Percentiles rank a stretch among this genome's conserved stretches.
Evolutionary conservation across 1,140 invertebrate species (phyloP).

Genomic region (Chlorops oryzae): DNA sequence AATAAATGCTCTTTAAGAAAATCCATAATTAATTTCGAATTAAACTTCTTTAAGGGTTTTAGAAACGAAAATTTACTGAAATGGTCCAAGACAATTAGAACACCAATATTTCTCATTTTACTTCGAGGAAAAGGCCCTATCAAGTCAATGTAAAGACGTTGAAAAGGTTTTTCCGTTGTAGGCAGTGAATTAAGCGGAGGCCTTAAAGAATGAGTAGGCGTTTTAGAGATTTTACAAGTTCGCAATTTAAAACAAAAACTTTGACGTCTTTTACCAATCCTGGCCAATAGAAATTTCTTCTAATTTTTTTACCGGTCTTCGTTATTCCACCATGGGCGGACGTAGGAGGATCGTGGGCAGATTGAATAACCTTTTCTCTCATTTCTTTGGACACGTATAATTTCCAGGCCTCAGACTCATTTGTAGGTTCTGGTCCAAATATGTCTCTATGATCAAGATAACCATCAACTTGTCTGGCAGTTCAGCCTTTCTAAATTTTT

Average conservation of each 20-base stretch:
- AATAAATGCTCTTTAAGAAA: constrained; percentile 2
- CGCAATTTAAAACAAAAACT: constrained; percentile 1
- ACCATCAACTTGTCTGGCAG: constrained; percentile 9
- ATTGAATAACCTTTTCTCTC: neutral
- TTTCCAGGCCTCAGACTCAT: too few relatives aligned
- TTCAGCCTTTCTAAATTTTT: constrained; percentile 7
- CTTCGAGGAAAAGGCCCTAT: neutral
- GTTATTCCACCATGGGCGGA: too few relatives aligned
- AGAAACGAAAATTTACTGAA: too few relatives aligned
- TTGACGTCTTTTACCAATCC: constrained; percentile 10
- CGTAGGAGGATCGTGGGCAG: constrained; percentile 11
- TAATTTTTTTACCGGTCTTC: too few relatives aligned
- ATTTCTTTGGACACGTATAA: neutral
- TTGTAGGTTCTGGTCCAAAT: constrained; percentile 13
- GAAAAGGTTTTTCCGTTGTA: constrained; percentile 11
- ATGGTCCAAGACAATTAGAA: too few relatives aligned
- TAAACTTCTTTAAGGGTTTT: too few relatives aligned
- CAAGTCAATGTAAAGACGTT: constrained; percentile 5
- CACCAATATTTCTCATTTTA: neutral
- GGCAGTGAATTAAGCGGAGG: too few relatives aligned
- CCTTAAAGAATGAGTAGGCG: constrained; percentile 3
- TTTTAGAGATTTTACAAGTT: too few relatives aligned
- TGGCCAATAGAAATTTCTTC: constrained; percentile 6
- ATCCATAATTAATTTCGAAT: too few relatives aligned
- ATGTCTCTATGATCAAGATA: constrained; percentile 12